Percentiles rank a stretch among this genome's conserved stretches.
Conservation (phyloP, 2,797 vertebrate genomes). For the Mycteria americana region DNA sequence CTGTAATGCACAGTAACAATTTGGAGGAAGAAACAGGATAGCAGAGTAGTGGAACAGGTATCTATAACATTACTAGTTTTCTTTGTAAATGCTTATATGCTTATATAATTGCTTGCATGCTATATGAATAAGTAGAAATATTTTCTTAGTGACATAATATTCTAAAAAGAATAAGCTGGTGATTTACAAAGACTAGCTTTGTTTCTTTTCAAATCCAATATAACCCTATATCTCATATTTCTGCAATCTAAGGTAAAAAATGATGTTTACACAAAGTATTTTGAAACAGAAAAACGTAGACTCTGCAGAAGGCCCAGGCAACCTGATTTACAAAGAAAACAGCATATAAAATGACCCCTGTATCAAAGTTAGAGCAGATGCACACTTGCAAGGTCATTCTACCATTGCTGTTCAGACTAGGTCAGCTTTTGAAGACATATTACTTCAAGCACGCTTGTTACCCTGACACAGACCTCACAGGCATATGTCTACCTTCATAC, state of each 20-base stretch:
- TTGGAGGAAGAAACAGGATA: neutral
- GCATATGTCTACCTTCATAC: neutral
- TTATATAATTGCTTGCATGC: neutral
- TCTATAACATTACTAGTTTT: neutral
- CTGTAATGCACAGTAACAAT: neutral
- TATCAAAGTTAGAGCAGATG: conserved; percentile 40
- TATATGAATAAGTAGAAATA: neutral
- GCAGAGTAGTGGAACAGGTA: neutral
- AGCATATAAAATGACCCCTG: conserved; percentile 17
- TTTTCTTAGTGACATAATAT: neutral
- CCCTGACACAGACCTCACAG: conserved; percentile 23
- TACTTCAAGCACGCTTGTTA: conserved; percentile 7
- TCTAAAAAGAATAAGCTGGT: neutral
- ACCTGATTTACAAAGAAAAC: conserved; percentile 44
- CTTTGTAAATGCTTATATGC: neutral
- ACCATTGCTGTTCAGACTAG: neutral
- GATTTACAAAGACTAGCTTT: neutral
- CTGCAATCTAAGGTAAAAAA: conserved; percentile 40
- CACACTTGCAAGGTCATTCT: conserved; percentile 36
- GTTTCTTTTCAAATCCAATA: neutral
- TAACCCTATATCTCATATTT: neutral
- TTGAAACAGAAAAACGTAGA: conserved; percentile 42
- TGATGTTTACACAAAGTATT: neutral
- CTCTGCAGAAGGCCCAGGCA: conserved; percentile 34
- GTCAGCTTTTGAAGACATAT: conserved; percentile 55